phyloP scores from a whole-genome alignment of 2,888 invertebrate species.

The Colletes collaris region DNA sequence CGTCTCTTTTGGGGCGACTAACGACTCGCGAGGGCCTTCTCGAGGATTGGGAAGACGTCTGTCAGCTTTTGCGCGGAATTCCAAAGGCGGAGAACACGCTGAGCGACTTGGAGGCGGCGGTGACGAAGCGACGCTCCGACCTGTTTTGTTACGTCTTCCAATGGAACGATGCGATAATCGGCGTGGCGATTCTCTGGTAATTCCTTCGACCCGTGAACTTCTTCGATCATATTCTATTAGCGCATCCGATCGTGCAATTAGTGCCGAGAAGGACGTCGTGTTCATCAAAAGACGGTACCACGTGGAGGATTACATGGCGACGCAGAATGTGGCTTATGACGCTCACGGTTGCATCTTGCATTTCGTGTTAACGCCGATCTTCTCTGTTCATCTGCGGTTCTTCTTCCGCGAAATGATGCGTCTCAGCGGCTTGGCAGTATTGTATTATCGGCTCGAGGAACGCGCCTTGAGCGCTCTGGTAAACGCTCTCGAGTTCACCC shows the following conservation, averaged over 20 bases:
- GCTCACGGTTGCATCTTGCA: slow-evolving; percentile 82
- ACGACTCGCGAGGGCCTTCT: slow-evolving; percentile 67
- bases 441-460: slow-evolving; percentile 85
- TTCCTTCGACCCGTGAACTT: neutral
- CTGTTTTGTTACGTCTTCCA: slow-evolving; percentile 80
- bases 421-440: slow-evolving; percentile 83
- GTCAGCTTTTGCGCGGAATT: slow-evolving; percentile 68
- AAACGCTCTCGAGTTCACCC: slow-evolving; percentile 21
- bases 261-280: slow-evolving; percentile 31
- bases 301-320: slow-evolving; percentile 79
- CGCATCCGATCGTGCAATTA: slow-evolving; percentile 5
- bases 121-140: slow-evolving; percentile 65
- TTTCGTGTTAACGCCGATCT: slow-evolving; percentile 85
- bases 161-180: slow-evolving; percentile 84
- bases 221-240: neutral
- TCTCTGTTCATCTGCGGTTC: slow-evolving; percentile 85
- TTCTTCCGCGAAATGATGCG: slow-evolving; percentile 87
- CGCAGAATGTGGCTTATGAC: slow-evolving; percentile 74
- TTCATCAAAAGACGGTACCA: slow-evolving; percentile 74
- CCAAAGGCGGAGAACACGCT: slow-evolving; percentile 60
- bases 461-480: slow-evolving; percentile 63
- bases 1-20: slow-evolving; percentile 70
- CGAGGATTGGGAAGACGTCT: slow-evolving; percentile 63
- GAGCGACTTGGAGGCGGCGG: slow-evolving; percentile 69
- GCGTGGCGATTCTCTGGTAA: slow-evolving; percentile 84